Base-by-base conservation (phyloP, 1,140 invertebrate species). In the Drosophila serrata region DNA sequence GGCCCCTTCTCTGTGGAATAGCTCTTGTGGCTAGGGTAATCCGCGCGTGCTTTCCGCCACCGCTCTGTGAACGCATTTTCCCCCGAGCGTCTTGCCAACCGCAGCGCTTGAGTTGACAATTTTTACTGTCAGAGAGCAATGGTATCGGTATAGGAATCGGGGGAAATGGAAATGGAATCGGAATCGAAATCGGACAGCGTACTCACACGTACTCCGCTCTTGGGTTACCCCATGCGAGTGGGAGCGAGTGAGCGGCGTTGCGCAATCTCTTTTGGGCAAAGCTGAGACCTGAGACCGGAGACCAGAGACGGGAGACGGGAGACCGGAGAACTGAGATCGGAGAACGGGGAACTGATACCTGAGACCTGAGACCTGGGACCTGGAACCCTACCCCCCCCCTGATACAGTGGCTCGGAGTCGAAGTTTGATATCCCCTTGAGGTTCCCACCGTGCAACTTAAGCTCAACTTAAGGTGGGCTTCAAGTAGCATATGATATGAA, bases 31-130 rank as follows among this genome's bases (percentile, higher is more conserved):
- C 58, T 12, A 17, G 67, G 19, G 46, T 40, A 43, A 35, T 69
- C 46, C 65, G 65, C 22, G 46, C 62, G 19, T 42, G 53, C 19
- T 42, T 64, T 43, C 27, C 19, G 19, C 19, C 49, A 6, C 39
- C 35, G 29, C 51, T 53, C 33, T 53, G 51, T 53, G 57, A 17
- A 56, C 70, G 73, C 70, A 75, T 75, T 57, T 75, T 63, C 42
- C 58, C 58, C 51, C 59, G 43, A 35, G 64, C 42, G 43, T 49
- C 48, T 46, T 29, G 42, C 29, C 42, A 56, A 63, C 67, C 70
- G 59, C 70, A 49, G 70, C 60, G 59, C 72, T 75, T 57, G 70
- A 75, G 73, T 75, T 75, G 42, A 75, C 70, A 75, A 39, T 49
- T 75, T 74, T 74, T 62, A 74, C 70, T 53, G 68, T 13, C 19